Percentiles rank a stretch among this genome's conserved stretches.
Evolutionary conservation across 2,888 invertebrate species (phyloP).

Genomic region (Luffia ferchaultella): DNA sequence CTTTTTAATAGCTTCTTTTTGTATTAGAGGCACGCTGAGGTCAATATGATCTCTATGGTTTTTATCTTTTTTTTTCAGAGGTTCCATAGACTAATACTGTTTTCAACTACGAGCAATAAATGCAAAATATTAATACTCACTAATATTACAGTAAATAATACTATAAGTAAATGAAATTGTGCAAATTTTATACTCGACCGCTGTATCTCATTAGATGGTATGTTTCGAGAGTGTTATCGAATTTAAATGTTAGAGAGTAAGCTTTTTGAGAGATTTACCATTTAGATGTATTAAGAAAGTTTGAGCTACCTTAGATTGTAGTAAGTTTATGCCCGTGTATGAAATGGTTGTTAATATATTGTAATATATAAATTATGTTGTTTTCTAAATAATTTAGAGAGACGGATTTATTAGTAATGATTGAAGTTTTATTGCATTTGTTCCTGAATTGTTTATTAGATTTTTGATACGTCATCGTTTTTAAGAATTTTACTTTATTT

Average conservation of each 20-base stretch:
- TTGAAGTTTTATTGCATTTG: conserved; percentile 59
- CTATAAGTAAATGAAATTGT: conserved; percentile 18
- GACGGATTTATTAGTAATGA: conserved; percentile 39
- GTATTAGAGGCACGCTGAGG: too few relatives aligned
- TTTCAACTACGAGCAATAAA: background rate
- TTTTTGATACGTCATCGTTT: conserved; percentile 46
- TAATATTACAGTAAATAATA: background rate
- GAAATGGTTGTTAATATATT: conserved; percentile 58
- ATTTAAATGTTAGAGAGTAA: conserved; percentile 55
- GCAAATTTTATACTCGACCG: conserved; percentile 55
- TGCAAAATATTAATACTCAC: conserved; percentile 21
- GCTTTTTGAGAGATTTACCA: conserved; percentile 61
- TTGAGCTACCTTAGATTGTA: conserved; percentile 55
- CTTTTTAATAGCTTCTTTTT: too few relatives aligned
- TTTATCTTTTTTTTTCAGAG: too few relatives aligned
- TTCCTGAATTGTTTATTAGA: conserved; percentile 65
- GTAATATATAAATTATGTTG: conserved; percentile 50
- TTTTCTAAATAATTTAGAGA: conserved; percentile 47
- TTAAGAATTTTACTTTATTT: conserved; percentile 43
- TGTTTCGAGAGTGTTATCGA: conserved; percentile 55
- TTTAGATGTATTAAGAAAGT: conserved; percentile 42
- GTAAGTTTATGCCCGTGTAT: conserved; percentile 36
- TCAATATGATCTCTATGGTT: too few relatives aligned
- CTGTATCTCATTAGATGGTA: conserved; percentile 65
- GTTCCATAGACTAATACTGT: too few relatives aligned